Evolutionary conservation across 2,797 vertebrate genomes (phyloP).

Genomic region (Spea hammondii): DNA sequence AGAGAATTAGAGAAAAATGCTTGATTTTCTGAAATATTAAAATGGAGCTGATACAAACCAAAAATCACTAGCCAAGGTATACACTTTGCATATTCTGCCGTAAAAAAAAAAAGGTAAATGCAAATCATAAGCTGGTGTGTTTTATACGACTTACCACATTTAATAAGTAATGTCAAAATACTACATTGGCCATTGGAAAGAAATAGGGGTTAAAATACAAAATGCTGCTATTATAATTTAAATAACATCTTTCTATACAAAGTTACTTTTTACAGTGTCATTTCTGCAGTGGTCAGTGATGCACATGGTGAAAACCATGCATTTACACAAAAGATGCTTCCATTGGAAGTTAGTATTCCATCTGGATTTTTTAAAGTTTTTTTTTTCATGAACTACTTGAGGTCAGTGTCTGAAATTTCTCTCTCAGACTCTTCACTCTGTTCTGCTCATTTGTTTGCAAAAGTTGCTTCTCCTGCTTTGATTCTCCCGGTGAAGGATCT

Average conservation of each 20-base stretch:
- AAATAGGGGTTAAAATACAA: slow-evolving; percentile 18
- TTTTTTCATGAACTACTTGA: slow-evolving; percentile 55
- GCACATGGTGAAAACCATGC: background rate
- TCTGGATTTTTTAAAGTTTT: background rate
- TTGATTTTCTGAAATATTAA: slow-evolving; percentile 6
- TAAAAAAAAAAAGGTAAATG: background rate
- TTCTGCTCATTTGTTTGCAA: slow-evolving; percentile 64
- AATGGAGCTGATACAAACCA: slow-evolving; percentile 6
- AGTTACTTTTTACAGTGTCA: background rate
- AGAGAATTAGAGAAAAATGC: slow-evolving; percentile 8
- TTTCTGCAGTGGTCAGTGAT: slow-evolving; percentile 10
- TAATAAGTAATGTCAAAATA: too few species aligned
- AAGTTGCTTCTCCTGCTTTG: slow-evolving; percentile 33
- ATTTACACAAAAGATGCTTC: background rate
- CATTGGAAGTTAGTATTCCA: background rate
- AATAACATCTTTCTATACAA: background rate
- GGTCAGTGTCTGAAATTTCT: slow-evolving; percentile 87
- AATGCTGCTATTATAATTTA: slow-evolving; percentile 3
- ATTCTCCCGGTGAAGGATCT: slow-evolving; percentile 29
- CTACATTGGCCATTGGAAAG: too few species aligned
- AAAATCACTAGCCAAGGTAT: slow-evolving; percentile 5
- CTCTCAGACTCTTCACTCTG: slow-evolving; percentile 84
- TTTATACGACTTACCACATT: background rate
- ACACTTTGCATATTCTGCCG: background rate
- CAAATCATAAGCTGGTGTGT: background rate